Percentiles rank a stretch among this genome's conserved stretches.
Evolutionary conservation across 2,797 vertebrate genomes (phyloP).

Genomic region (Hemibagrus guttatus): DNA sequence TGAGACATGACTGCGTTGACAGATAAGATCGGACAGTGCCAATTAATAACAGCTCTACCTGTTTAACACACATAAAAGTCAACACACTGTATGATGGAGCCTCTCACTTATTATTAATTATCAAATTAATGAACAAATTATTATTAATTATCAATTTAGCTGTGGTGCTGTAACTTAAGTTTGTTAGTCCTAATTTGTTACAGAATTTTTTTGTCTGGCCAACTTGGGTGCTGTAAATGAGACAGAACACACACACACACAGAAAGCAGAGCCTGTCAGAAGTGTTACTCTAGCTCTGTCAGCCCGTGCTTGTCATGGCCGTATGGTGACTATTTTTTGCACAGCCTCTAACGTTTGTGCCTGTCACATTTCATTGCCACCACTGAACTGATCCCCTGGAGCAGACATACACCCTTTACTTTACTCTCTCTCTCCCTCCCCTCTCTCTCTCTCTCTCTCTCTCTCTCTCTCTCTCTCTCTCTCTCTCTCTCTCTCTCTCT

Average conservation of each 20-base stretch:
- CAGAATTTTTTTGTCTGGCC: background rate
- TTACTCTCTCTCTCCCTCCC: constrained; percentile 8
- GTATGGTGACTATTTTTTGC: constrained; percentile 73
- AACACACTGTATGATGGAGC: background rate
- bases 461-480: no score
- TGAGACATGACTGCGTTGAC: background rate
- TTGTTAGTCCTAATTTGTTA: background rate
- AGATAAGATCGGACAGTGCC: background rate
- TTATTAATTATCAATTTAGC: background rate
- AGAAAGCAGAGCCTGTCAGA: constrained; percentile 64
- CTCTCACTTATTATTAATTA: background rate
- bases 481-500: no score
- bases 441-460: no score
- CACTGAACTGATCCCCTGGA: constrained; percentile 61
- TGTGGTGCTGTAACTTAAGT: background rate
- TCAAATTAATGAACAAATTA: background rate
- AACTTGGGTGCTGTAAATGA: constrained; percentile 26
- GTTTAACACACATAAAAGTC: background rate
- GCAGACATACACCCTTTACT: constrained; percentile 53
- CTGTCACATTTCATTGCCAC: constrained; percentile 71
- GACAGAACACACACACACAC: constrained; percentile 2
- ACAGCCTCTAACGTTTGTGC: constrained; percentile 66
- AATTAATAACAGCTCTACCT: background rate
- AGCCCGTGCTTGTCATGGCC: constrained; percentile 62
- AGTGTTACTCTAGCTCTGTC: constrained; percentile 67